Percentiles rank a stretch among this genome's conserved stretches.
phyloP scores from a whole-genome alignment of 1,140 invertebrate genomes.

The Acyrthosiphon pisum region DNA sequence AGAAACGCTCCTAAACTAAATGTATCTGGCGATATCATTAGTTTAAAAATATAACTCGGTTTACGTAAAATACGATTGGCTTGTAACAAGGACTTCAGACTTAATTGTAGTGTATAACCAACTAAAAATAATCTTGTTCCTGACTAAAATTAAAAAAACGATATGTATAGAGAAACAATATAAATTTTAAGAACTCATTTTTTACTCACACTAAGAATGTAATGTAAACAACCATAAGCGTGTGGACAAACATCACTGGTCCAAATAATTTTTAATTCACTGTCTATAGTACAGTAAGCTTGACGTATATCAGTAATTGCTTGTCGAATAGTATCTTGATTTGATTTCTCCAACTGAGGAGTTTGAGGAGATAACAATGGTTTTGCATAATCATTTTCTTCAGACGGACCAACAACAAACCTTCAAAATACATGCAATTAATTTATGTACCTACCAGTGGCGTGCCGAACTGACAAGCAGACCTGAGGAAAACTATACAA shows the following conservation, averaged over 20 bases:
- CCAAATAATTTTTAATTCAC: constrained; percentile 49
- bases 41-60: constrained; percentile 65
- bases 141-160: constrained; percentile 64
- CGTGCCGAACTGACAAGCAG: no score
- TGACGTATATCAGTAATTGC: constrained; percentile 21
- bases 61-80: constrained; percentile 65
- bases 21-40: constrained; percentile 68
- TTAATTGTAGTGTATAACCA: constrained; percentile 69
- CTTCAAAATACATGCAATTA: constrained; percentile 62
- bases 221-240: constrained; percentile 69
- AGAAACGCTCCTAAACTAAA: constrained; percentile 71
- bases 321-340: constrained; percentile 34
- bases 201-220: constrained; percentile 66
- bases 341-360: background rate
- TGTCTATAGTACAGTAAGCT: constrained; percentile 10
- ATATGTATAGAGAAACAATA: background rate
- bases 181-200: background rate
- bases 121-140: constrained; percentile 68
- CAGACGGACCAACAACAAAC: constrained; percentile 71
- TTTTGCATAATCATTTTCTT: constrained; percentile 62
- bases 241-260: constrained; percentile 67
- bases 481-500: no score
- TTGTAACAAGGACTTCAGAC: constrained; percentile 67
- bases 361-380: background rate
- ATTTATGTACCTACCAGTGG: background rate